Evolutionary conservation across 2,113 vertebrate genomes (phyloP), one percentile per base, ranked within the genome.

Genomic region (Circaetus gallicus): DNA sequence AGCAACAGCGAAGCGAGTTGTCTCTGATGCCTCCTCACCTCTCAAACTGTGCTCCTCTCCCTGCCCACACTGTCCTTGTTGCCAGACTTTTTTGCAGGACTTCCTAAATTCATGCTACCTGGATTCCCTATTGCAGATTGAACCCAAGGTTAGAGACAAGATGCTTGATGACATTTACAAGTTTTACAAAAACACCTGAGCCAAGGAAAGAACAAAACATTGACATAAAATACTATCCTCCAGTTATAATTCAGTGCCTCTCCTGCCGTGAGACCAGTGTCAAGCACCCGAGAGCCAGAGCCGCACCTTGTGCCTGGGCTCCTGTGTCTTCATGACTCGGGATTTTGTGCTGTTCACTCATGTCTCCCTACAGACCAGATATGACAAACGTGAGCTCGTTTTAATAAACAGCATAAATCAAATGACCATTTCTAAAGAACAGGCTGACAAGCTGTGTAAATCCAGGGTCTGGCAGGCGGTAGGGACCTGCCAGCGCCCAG

Each of bases 1-100:
- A 59, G 29, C 63, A 81, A 49, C 9, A 63, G 86, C 3, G 0
- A 47, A 58, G 19, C 0, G 0, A 77, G 36, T 18, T 53, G n/a
- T 66, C 77, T 89, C 45, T 74, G 61, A 76, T 53, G 72, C 49
- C 76, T 77, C 28, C 74, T 85, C 4, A 1, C 65, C 36, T 69
- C 71, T 66, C 8, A 0, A 53, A 32, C 36, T 13, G 20, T 47
- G 42, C 67, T 90, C 24, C 71, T 81, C 31, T 66, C 53, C 47
- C 58, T 66, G 58, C 22, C 86, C 58, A 45, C 40, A 49, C 10
- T 0, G 0, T 53, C 63, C 61, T 47, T 11, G 16, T 24, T 67
- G 50, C 62, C 62, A 61, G 70, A 50, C 5, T 9, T 69, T 79
- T 71, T 49, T 77, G 36, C 36, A 95, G 82, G 61, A 66, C 56